Evolutionary conservation across 2,797 vertebrate genomes (phyloP), one percentile per base, ranked within the genome.

Genomic region (Pipistrellus kuhlii): DNA sequence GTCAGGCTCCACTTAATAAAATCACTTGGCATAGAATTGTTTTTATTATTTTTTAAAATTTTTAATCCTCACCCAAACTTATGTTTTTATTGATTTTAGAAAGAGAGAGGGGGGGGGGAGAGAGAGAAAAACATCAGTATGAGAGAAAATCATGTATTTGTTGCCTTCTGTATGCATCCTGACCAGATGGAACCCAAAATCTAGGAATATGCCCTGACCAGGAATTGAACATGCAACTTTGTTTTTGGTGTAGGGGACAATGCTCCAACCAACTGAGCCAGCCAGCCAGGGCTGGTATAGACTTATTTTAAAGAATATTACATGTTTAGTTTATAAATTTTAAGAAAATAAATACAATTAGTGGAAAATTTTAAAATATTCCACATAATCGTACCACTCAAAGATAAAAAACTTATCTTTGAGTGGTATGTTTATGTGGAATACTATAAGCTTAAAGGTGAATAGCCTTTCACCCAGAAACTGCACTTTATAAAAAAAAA

Each of bases 291-390:
- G n/a, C 8, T 53, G 41, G 23, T 8, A 82, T 9, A 76, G 2
- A 62, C 55, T 68, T 91, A 14, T 44, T 91, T 57, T 89, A 48
- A 38, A 76, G 27, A 55, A 12, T 83, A 72, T 10, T 75, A 48
- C 12, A 48, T 69, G 48, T 38, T 89, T 85, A 66, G 76, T 57
- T 85, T 55, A 48, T 21, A 82, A 86, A 94, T 62, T 73, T 12
- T 87, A 80, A 20, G 48, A 9, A 94, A 77, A 89, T 77, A 93
- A 92, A 94, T 71, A n/a, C 1, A 71, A 5, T 76, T 6, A 57
- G 3, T 85, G 1, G 14, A 62, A 86, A 44, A n/a, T n/a, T 88
- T 77, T 3, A 46, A 93, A 83, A 32, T 68, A 78, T 53, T 17
- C 14, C 53, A 38, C 5, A 48, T 73, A 55, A 94, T 75, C n/a